These are phyloP conservation scores for Triplophysa yarkandensis DNA, from an alignment of 2,797 vertebrate species.

Conservation along the genomic window DNA sequence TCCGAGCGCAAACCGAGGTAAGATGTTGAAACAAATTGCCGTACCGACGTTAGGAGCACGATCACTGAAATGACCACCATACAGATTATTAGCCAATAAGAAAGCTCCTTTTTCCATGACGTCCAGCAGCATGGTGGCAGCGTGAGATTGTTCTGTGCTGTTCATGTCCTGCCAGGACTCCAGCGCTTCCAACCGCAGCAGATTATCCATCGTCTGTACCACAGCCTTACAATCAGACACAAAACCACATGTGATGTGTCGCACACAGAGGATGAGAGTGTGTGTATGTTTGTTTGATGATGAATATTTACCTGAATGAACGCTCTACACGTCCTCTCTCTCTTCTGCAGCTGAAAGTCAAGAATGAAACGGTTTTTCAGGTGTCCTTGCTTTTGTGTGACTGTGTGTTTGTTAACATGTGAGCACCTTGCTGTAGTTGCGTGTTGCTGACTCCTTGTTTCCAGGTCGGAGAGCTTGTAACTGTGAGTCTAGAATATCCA, in stretches of 20 bases:
- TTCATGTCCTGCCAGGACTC: slow-evolving; percentile 97
- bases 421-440: slow-evolving; percentile 90
- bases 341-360: slow-evolving; percentile 84
- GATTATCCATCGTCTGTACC: slow-evolving; percentile 91
- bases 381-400: not conserved
- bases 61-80: slow-evolving; percentile 77
- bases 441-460: slow-evolving; percentile 88
- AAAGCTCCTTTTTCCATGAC: slow-evolving; percentile 93
- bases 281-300: not conserved
- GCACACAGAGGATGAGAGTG: not conserved
- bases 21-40: slow-evolving; percentile 33
- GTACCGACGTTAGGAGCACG: slow-evolving; percentile 73
- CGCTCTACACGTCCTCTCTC: slow-evolving; percentile 86
- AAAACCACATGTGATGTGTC: slow-evolving; percentile 59
- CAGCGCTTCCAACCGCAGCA: slow-evolving; percentile 86
- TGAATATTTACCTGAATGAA: slow-evolving; percentile 84
- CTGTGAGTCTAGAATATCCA: slow-evolving; percentile 92
- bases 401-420: not conserved
- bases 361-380: slow-evolving; percentile 8
- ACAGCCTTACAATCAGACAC: slow-evolving; percentile 78
- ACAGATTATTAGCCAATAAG: slow-evolving; percentile 86
- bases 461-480: slow-evolving; percentile 89
- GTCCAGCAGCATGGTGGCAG: slow-evolving; percentile 93
- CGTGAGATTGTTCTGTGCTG: slow-evolving; percentile 90
- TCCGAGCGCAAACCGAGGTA: not conserved